Percentiles rank a stretch among this genome's conserved stretches.
Evolutionary conservation across 2,113 vertebrate species (phyloP).

Genomic region (Leptodactylus fuscus): DNA sequence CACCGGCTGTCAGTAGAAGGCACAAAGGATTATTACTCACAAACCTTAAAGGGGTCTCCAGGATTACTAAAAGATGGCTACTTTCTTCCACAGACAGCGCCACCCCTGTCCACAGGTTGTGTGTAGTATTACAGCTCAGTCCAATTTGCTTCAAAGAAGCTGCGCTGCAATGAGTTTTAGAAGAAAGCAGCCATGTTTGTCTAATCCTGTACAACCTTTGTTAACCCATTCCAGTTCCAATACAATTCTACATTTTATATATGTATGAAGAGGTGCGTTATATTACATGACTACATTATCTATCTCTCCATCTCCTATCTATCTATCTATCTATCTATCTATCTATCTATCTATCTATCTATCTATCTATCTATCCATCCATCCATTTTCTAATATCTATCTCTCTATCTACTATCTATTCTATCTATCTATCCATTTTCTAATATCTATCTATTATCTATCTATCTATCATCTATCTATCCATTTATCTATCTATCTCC

Average conservation of each 20-base stretch:
- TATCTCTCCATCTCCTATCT: neutral
- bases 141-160: too few relatives aligned
- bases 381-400: too few relatives aligned
- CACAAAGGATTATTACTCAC: neutral
- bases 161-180: too few relatives aligned
- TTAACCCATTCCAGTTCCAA: slow-evolving; percentile 65
- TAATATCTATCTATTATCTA: too few relatives aligned
- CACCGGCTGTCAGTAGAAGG: neutral
- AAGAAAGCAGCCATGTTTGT: neutral
- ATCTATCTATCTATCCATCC: too few relatives aligned
- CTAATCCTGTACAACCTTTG: neutral
- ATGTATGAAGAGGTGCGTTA: neutral
- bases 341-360: neutral
- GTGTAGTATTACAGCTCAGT: too few relatives aligned
- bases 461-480: too few relatives aligned
- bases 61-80: neutral
- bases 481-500: too few relatives aligned
- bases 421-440: too few relatives aligned
- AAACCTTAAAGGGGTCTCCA: neutral
- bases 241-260: slow-evolving; percentile 54
- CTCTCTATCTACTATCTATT: too few relatives aligned
- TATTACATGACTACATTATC: neutral
- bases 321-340: neutral
- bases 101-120: too few relatives aligned
- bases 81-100: too few relatives aligned